These are phyloP conservation scores for Syrmaticus mikado DNA, from an alignment of 2,113 vertebrate genomes.

Conservation along the genomic window DNA sequence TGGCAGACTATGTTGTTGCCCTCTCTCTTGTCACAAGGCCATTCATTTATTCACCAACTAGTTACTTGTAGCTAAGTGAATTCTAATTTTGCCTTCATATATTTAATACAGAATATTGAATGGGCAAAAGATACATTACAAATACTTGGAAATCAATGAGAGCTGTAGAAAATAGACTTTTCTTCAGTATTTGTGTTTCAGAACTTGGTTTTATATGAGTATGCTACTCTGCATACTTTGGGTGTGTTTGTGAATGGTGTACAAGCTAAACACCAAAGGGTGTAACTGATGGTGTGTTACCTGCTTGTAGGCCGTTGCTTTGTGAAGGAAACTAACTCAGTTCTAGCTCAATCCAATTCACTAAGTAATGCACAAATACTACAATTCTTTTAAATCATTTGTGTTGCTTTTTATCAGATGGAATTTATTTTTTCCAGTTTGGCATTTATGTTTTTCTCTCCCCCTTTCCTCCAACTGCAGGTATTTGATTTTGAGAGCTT, in stretches of 20 bases:
- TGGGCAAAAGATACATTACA: not conserved
- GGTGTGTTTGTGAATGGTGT: not conserved
- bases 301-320: not conserved
- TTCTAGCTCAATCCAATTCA: not conserved
- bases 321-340: not conserved
- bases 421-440: not conserved
- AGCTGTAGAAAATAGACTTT: not conserved
- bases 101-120: not conserved
- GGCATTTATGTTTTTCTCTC: not conserved
- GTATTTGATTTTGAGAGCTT: slow-evolving; percentile 93
- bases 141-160: not conserved
- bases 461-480: slow-evolving; percentile 65
- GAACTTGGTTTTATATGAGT: not conserved
- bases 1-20: not conserved
- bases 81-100: not conserved
- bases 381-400: not conserved
- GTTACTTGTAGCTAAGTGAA: not conserved
- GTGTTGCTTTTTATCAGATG: not conserved
- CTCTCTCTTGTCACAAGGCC: not conserved
- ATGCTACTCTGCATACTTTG: not conserved
- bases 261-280: not conserved
- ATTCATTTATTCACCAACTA: accelerated
- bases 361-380: not conserved
- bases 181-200: not conserved
- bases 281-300: not conserved